A percentile compares a stretch with the other conserved stretches of the same genome.
phyloP scores from a whole-genome alignment of 2,113 vertebrate genomes.

The Gambusia holbrooki region DNA sequence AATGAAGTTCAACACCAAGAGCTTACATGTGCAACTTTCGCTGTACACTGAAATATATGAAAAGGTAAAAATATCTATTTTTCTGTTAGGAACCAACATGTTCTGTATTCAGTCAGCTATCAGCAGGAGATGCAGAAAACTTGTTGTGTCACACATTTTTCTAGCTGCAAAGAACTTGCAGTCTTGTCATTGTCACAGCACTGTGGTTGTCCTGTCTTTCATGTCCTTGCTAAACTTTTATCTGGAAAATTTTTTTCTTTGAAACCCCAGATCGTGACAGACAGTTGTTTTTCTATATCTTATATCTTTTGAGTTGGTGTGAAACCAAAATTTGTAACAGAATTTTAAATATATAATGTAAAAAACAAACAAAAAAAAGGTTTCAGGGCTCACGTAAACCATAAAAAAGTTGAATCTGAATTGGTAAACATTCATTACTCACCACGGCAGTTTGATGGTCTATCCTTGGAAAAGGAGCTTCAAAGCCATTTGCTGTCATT shows the following conservation, averaged over 20 bases:
- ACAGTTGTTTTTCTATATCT: neutral
- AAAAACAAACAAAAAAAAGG: neutral
- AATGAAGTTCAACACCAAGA: neutral
- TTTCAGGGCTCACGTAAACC: neutral
- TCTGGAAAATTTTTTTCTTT: neutral
- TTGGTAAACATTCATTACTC: slow-evolving; percentile 41
- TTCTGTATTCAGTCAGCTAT: neutral
- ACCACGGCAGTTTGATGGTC: slow-evolving; percentile 61
- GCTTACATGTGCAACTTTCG: neutral
- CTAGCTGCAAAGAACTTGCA: neutral
- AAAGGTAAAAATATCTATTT: neutral
- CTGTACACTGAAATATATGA: neutral
- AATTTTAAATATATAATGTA: neutral
- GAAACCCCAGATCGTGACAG: neutral
- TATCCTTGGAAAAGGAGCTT: slow-evolving; percentile 34
- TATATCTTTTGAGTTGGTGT: neutral
- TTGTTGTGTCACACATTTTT: neutral
- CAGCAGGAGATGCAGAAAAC: neutral
- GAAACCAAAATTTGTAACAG: neutral
- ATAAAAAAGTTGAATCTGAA: neutral
- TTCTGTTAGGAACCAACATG: neutral
- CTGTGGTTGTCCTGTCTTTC: neutral
- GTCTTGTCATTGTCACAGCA: neutral
- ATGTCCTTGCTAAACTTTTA: neutral
- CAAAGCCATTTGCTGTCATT: slow-evolving; percentile 58